A percentile compares a stretch with the other conserved stretches of the same genome.
Conservation (phyloP, 2,888 invertebrate species). For the Homarus gammarus region DNA sequence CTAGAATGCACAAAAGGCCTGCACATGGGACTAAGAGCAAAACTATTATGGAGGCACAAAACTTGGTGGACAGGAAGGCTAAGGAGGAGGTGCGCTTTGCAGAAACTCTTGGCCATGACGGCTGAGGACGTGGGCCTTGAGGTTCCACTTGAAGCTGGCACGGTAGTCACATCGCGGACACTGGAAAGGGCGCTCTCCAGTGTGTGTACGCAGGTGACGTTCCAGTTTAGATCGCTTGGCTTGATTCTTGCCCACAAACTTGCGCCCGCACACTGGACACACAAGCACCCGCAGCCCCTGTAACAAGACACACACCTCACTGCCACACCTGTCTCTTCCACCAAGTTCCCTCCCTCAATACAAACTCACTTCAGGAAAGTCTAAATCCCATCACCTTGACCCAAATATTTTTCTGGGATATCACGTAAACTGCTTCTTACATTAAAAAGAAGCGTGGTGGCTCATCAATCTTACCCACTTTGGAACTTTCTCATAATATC, state of each 20-base stretch:
- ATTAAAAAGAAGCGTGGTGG: no score
- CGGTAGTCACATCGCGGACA: constrained; percentile 57
- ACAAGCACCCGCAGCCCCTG: constrained; percentile 61
- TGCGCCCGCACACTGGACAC: constrained; percentile 68
- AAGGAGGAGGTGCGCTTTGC: constrained; percentile 29
- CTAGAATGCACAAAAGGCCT: neutral
- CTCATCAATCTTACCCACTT: no score
- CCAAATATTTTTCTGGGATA: no score
- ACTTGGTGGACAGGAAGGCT: neutral
- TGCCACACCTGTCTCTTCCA: constrained; percentile 43
- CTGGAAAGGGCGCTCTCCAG: constrained; percentile 65
- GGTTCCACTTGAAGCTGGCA: constrained; percentile 66
- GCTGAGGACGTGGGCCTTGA: constrained; percentile 54
- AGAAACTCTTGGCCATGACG: constrained; percentile 38
- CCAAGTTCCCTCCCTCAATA: neutral
- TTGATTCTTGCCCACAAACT: constrained; percentile 67
- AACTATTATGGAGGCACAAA: neutral
- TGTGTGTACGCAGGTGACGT: constrained; percentile 65
- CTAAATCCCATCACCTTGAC: no score
- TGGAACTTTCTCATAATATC: no score
- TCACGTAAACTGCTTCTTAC: no score
- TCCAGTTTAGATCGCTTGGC: constrained; percentile 68
- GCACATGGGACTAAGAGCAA: neutral
- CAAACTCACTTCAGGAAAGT: neutral
- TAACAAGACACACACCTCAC: constrained; percentile 61